Percentiles rank a stretch among this genome's conserved stretches.
Evolutionary conservation across 1,140 invertebrate genomes (phyloP).

Genomic region (Hormaphis cornu): DNA sequence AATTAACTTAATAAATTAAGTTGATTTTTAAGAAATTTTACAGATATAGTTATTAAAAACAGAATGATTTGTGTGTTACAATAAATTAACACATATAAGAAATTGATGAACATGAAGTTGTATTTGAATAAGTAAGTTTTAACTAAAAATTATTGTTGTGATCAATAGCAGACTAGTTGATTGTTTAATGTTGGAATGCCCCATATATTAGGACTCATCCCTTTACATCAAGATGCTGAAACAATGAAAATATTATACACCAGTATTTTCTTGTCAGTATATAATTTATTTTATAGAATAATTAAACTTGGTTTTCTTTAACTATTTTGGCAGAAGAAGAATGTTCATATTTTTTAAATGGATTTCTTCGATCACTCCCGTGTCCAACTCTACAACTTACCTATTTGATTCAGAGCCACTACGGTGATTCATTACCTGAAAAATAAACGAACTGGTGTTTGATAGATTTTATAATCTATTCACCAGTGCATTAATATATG

Average conservation of each 20-base stretch:
- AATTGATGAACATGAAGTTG: not conserved
- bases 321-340: constrained; percentile 10
- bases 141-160: not conserved
- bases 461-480: constrained; percentile 47
- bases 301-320: constrained; percentile 15
- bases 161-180: constrained; percentile 23
- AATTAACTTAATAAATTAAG: not conserved
- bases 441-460: constrained; percentile 58
- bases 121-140: not conserved
- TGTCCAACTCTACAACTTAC: constrained; percentile 31
- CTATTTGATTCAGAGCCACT: constrained; percentile 15
- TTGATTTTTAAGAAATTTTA: not conserved
- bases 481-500: constrained; percentile 26
- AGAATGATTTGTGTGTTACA: not conserved
- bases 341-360: constrained; percentile 11
- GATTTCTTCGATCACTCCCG: constrained; percentile 24
- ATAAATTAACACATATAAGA: not conserved
- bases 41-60: not conserved
- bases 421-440: constrained; percentile 41
- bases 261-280: constrained; percentile 16
- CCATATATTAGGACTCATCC: constrained; percentile 27
- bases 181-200: constrained; percentile 23
- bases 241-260: constrained; percentile 31
- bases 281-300: constrained; percentile 3
- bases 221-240: constrained; percentile 23